Percentiles rank a stretch among this genome's conserved stretches.
These are phyloP conservation scores for Hemicordylus capensis DNA, from an alignment of 2,113 vertebrate genomes.

Conservation along the genomic window DNA sequence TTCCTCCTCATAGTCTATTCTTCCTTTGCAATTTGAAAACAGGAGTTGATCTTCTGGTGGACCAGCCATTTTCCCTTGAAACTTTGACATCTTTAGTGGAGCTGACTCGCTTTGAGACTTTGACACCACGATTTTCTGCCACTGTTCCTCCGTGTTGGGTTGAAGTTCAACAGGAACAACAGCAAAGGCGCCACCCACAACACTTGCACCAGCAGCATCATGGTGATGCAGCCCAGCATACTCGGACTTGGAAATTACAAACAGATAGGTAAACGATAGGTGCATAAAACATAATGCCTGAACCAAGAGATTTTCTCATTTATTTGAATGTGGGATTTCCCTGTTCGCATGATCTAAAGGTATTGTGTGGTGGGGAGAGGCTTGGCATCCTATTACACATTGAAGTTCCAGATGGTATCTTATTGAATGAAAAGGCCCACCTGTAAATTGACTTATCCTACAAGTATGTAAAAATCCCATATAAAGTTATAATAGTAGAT, in stretches of 20 bases:
- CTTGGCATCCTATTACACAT: neutral
- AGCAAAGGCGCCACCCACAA: conserved; percentile 94
- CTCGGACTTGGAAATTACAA: conserved; percentile 97
- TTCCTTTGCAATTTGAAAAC: conserved; percentile 24
- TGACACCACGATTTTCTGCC: conserved; percentile 96
- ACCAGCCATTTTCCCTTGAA: conserved; percentile 90
- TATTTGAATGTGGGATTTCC: neutral
- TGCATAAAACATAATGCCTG: neutral
- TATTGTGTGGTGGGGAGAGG: neutral
- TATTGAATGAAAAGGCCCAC: neutral
- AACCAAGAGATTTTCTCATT: neutral
- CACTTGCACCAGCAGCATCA: conserved; percentile 98
- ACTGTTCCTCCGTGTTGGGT: conserved; percentile 98
- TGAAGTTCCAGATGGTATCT: neutral
- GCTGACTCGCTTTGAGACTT: conserved; percentile 95
- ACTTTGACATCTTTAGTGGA: conserved; percentile 93
- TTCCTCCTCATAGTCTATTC: neutral
- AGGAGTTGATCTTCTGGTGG: conserved; percentile 97
- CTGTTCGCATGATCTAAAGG: neutral
- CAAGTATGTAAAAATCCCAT: neutral
- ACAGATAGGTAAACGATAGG: conserved; percentile 82
- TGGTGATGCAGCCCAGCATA: conserved; percentile 97
- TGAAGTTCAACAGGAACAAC: conserved; percentile 98
- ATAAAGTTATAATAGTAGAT: neutral
- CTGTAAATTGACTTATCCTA: neutral